Evolutionary conservation across 2,888 invertebrate genomes (phyloP), one percentile per base, ranked within the genome.

Genomic region (Microchrysa polita): DNA sequence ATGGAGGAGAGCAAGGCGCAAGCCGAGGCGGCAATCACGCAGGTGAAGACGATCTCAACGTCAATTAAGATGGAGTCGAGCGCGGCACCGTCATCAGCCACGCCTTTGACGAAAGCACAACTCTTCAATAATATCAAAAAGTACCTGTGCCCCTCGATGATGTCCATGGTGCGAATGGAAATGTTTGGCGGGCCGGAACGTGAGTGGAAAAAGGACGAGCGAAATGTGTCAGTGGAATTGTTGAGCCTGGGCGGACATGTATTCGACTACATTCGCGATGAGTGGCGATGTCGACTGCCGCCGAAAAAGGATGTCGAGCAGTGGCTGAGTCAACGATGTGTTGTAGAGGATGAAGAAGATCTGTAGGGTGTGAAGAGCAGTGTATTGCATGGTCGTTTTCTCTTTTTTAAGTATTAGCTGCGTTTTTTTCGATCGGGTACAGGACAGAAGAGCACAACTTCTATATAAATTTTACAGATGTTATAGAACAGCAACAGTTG

Each of bases 261-360:
- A 5, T 85, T 82, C 74, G 78, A 79, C 14, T 83, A 81, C 55
- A 79, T 84, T 18, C 79, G 78, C 20, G 83, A 85, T 52, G 85
- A 85, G 73, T 85, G 83, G 83, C 79, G 85, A 9, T 81, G 84
- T 61, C 80, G 85, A 5, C 77, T 85, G 61, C 85, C 85, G 1
- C 78, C 82, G 0, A 74, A 81, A 53, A 79, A 80, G 1, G 77
- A 80, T 40, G 81, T 82, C 0, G 79, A 79, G 1, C 42, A 73
- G 23, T 85, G 84, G 85, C 40, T 79, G 1, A 74, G 76, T 5
- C 77, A 81, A n/a, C 59, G 73, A 69, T 40, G 18, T 0, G 44
- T 61, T 2, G 61, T 77, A 0, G 77, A 75, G 0, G 80, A 81
- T 0, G 80, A 80, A 1, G 79, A 81, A 10, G 80, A 81, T 74